Evolutionary conservation across 2,113 vertebrate genomes (phyloP).

Genomic region (Entelurus aequoreus): DNA sequence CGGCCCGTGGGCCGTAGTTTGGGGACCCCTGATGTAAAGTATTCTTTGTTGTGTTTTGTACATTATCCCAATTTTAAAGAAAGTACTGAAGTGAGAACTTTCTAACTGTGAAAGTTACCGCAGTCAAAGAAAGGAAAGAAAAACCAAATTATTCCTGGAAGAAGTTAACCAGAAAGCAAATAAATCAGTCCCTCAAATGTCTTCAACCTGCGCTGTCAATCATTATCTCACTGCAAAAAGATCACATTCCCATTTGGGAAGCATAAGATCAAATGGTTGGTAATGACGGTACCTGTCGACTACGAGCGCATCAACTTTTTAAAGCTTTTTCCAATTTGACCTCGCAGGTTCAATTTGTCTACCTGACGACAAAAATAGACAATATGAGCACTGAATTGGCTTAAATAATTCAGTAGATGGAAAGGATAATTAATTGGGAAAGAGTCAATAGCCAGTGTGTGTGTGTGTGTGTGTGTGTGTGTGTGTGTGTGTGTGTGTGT

Average conservation of each 20-base stretch:
- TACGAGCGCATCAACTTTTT: constrained; percentile 14
- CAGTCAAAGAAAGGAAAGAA: too few relatives aligned
- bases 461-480: constrained; percentile 27
- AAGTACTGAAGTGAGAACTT: too few relatives aligned
- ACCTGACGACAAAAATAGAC: background rate
- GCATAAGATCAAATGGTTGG: background rate
- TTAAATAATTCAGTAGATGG: constrained; percentile 71
- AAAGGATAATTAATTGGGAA: constrained; percentile 71
- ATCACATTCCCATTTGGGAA: background rate
- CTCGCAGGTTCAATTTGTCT: background rate
- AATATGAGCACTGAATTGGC: constrained; percentile 50
- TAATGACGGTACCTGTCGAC: background rate
- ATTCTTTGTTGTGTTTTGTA: too few relatives aligned
- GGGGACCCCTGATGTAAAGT: too few relatives aligned
- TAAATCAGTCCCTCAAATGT: background rate
- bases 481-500: constrained; percentile 23
- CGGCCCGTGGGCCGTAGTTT: too few relatives aligned
- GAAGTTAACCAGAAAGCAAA: too few relatives aligned
- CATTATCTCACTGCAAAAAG: background rate
- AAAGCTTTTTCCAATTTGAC: constrained; percentile 30
- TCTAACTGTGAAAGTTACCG: too few relatives aligned
- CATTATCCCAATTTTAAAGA: too few relatives aligned
- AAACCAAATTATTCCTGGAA: too few relatives aligned
- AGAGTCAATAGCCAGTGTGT: constrained; percentile 61
- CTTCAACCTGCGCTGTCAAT: background rate